Evolutionary conservation across 1,140 invertebrate genomes (phyloP).

Genomic region (Drosophila melanogaster): Release_6_plus_ISO1_MT NC_004354.4:13008501-13009000

Average conservation of each 20-base stretch:
- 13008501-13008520: no score
- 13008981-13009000: background rate
- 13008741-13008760: slow-evolving; percentile 18
- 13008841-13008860: slow-evolving; percentile 82
- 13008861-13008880: slow-evolving; percentile 61
- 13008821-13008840: slow-evolving; percentile 62
- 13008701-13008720: background rate
- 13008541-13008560: background rate
- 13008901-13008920: background rate
- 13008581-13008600: no score
- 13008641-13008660: no score
- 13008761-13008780: slow-evolving; percentile 16
- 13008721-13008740: slow-evolving; percentile 11
- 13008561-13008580: background rate
- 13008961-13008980: background rate
- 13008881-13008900: slow-evolving; percentile 1
- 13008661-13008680: no score
- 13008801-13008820: slow-evolving; percentile 76
- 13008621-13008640: no score
- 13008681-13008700: background rate
- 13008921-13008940: slow-evolving; percentile 8
- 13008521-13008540: background rate
- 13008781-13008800: slow-evolving; percentile 29
- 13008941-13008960: slow-evolving; percentile 5
- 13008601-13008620: no score